Percentiles rank a stretch among this genome's conserved stretches.
Evolutionary conservation across 2,797 vertebrate species (phyloP).

Genomic region (Phalloptychus januarius): DNA sequence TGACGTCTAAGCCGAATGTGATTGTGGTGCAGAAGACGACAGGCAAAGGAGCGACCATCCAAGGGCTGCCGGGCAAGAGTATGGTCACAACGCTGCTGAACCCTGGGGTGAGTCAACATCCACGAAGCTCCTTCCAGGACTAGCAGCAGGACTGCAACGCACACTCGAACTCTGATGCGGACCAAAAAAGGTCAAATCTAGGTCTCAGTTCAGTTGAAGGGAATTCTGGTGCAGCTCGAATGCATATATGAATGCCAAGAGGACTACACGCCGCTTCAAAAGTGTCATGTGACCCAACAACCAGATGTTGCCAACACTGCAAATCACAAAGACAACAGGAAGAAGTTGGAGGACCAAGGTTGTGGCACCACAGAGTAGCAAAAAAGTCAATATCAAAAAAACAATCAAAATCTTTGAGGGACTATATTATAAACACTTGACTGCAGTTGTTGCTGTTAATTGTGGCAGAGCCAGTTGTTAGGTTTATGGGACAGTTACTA

Average conservation of each 20-base stretch:
- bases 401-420: background rate
- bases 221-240: background rate
- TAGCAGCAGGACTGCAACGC: background rate
- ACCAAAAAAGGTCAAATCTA: background rate
- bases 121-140: background rate
- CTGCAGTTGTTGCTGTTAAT: slow-evolving; percentile 3
- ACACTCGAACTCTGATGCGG: background rate
- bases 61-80: slow-evolving; percentile 95
- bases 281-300: too few species aligned
- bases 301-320: too few species aligned
- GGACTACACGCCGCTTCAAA: background rate
- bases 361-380: too few species aligned
- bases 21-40: slow-evolving; percentile 99
- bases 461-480: background rate
- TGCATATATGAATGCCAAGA: background rate
- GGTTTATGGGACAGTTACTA: background rate
- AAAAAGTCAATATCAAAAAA: background rate
- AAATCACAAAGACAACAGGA: too few species aligned
- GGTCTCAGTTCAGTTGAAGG: background rate
- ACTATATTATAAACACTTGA: background rate
- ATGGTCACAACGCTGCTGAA: slow-evolving; percentile 96
- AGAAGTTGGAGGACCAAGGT: too few species aligned
- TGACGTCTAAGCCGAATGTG: slow-evolving; percentile 98
- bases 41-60: slow-evolving; percentile 96
- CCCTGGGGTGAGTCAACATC: slow-evolving; percentile 86